A percentile compares a stretch with the other conserved stretches of the same genome.
Conservation (phyloP, 2,113 vertebrate species). For the Silurus asotus region DNA sequence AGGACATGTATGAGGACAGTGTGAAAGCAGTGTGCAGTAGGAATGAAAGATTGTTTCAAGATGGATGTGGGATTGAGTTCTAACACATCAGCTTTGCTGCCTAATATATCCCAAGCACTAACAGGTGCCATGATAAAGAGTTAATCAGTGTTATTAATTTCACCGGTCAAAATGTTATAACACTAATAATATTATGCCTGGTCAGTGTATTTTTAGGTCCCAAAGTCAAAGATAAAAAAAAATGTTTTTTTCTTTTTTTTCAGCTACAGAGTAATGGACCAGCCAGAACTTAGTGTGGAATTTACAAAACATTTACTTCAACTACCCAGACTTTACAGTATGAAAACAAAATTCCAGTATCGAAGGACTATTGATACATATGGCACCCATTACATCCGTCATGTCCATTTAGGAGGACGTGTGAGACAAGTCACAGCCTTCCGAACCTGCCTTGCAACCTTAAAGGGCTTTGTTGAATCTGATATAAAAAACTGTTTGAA, state of each 20-base stretch:
- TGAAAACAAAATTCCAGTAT: conserved; percentile 61
- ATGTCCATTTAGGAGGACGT: conserved; percentile 75
- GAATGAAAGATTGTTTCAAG: too few relatives aligned
- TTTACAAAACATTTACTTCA: conserved; percentile 70
- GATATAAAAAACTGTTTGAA: conserved; percentile 76
- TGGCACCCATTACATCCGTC: conserved; percentile 79
- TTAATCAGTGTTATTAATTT: too few relatives aligned
- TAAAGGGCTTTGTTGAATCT: conserved; percentile 67
- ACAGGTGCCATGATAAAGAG: too few relatives aligned
- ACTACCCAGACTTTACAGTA: conserved; percentile 64
- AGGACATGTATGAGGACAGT: too few relatives aligned
- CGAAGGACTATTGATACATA: conserved; percentile 72
- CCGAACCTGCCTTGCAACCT: conserved; percentile 73
- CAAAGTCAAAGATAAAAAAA: neutral
- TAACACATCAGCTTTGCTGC: too few relatives aligned
- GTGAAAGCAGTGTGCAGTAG: too few relatives aligned
- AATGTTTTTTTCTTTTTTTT: conserved; percentile 42
- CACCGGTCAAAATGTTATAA: too few relatives aligned
- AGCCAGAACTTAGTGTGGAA: conserved; percentile 70
- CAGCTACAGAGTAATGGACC: conserved; percentile 75
- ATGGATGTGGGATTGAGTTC: too few relatives aligned
- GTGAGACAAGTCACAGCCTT: conserved; percentile 74
- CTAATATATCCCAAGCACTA: too few relatives aligned
- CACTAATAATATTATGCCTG: too few relatives aligned
- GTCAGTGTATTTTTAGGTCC: conserved; percentile 3